phyloP scores from a whole-genome alignment of 1,140 invertebrate species.

The Macrosteles quadrilineatus region DNA sequence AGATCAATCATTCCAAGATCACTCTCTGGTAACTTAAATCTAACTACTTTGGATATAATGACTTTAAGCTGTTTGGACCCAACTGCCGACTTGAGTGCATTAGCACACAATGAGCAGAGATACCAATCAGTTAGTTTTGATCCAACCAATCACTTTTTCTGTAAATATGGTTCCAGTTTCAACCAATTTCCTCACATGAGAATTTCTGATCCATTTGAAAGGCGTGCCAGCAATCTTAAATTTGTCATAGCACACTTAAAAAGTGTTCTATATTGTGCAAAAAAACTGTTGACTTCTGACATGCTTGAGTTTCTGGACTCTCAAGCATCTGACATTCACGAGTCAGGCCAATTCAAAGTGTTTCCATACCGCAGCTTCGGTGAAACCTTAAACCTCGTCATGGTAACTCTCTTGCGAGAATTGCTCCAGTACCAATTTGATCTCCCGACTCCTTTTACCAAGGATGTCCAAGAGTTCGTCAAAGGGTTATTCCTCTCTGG shows the following conservation, averaged over 20 bases:
- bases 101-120: constrained; percentile 31
- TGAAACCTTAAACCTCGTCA: constrained; percentile 90
- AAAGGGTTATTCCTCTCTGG: constrained; percentile 86
- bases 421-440: constrained; percentile 89
- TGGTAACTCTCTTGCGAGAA: constrained; percentile 90
- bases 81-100: constrained; percentile 39
- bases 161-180: constrained; percentile 91
- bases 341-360: constrained; percentile 63
- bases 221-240: constrained; percentile 57
- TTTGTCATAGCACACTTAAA: constrained; percentile 75
- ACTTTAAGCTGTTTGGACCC: constrained; percentile 44
- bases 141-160: constrained; percentile 83
- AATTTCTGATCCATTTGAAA: constrained; percentile 66
- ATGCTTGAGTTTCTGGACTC: constrained; percentile 79
- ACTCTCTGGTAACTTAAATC: constrained; percentile 76
- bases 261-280: constrained; percentile 76
- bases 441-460: constrained; percentile 85
- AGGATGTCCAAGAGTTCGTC: constrained; percentile 91
- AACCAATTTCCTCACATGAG: constrained; percentile 82
- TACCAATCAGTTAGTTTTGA: constrained; percentile 62
- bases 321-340: constrained; percentile 75
- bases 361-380: constrained; percentile 92
- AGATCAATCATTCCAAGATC: constrained; percentile 90
- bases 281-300: constrained; percentile 87
- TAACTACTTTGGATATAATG: constrained; percentile 44